Conservation (phyloP, 2,113 vertebrate genomes). For the Eptesicus fuscus region DNA sequence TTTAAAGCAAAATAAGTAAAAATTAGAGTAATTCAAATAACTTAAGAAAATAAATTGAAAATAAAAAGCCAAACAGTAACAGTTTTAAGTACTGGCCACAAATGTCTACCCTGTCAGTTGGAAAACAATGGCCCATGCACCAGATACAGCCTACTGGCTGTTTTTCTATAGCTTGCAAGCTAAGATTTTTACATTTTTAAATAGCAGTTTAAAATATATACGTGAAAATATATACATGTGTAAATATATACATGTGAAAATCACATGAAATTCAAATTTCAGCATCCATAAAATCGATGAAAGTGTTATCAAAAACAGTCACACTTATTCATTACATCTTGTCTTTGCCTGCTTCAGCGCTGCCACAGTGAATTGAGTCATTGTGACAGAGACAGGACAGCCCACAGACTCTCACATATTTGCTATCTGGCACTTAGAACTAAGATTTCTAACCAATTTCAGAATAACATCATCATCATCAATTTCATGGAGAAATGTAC, state of each 20-base stretch:
- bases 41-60: not conserved
- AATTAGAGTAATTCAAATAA: not conserved
- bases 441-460: not conserved
- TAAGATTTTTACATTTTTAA: not conserved
- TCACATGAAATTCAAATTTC: slow-evolving; percentile 17
- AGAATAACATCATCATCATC: not conserved
- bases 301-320: not conserved
- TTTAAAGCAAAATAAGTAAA: slow-evolving; percentile 9
- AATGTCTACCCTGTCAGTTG: not conserved
- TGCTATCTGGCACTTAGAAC: not conserved
- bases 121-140: not conserved
- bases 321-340: not conserved
- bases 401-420: not conserved
- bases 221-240: not conserved
- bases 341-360: not conserved
- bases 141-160: not conserved
- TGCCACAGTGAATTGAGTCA: not conserved
- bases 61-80: not conserved
- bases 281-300: not conserved
- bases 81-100: not conserved
- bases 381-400: not conserved
- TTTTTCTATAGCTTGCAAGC: not conserved
- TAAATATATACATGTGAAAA: not conserved
- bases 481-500: not conserved
- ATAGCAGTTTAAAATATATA: not conserved